Evolutionary conservation across 2,113 vertebrate species (phyloP).

Genomic region (Helogale parvula): DNA sequence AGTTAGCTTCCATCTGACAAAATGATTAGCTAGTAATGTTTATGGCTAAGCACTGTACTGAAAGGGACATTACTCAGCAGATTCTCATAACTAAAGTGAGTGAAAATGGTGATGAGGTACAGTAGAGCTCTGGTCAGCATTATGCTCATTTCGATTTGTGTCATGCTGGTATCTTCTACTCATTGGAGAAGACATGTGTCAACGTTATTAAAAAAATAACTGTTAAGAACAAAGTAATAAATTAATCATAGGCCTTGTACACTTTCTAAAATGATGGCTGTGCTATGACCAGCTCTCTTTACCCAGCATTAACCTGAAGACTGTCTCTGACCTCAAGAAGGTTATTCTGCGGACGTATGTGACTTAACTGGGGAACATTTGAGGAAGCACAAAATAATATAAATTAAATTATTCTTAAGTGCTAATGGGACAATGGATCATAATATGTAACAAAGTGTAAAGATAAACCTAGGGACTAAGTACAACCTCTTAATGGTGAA

Average conservation of each 20-base stretch:
- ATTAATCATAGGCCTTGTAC: not conserved
- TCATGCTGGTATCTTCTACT: not conserved
- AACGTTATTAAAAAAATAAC: not conserved
- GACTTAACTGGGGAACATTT: not conserved
- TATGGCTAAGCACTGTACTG: not conserved
- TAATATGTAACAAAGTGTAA: not conserved
- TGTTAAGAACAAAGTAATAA: not conserved
- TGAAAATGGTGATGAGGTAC: not conserved
- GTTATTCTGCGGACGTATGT: not conserved
- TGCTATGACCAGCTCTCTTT: not conserved
- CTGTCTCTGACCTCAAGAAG: not conserved
- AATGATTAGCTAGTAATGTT: not conserved
- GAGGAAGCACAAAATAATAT: not conserved
- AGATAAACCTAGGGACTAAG: conserved; percentile 1
- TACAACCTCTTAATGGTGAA: conserved; percentile 18
- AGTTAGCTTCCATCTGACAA: not conserved
- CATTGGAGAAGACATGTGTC: conserved; percentile 42
- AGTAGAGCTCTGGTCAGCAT: not conserved
- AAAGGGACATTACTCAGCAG: conserved; percentile 35
- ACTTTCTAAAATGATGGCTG: not conserved
- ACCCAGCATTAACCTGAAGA: not conserved
- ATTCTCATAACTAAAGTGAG: not conserved
- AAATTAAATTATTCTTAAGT: conserved; percentile 45
- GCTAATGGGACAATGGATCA: not conserved
- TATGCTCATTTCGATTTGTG: conserved; percentile 36